These are phyloP conservation scores for Serilophus lunatus DNA, from an alignment of 2,113 vertebrate genomes.

Conservation along the genomic window DNA sequence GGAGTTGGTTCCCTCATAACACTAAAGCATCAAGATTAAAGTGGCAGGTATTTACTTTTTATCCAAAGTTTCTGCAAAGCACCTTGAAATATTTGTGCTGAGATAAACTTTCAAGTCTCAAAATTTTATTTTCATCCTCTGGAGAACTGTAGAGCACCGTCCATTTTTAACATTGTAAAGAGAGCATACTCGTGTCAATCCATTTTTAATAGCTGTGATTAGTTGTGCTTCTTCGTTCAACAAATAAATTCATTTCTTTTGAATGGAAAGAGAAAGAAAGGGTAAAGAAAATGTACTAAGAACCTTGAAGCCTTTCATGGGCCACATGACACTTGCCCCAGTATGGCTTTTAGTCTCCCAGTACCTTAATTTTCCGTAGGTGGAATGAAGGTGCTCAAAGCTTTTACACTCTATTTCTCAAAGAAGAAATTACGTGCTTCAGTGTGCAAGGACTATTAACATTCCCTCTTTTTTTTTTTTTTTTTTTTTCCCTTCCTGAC, in stretches of 20 bases:
- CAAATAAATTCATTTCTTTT: not conserved
- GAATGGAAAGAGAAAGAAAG: not conserved
- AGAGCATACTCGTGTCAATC: not conserved
- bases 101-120: not conserved
- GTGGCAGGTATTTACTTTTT: not conserved
- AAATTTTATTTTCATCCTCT: not conserved
- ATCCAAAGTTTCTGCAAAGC: not conserved
- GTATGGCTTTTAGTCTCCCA: not conserved
- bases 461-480: not conserved
- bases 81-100: conserved; percentile 1
- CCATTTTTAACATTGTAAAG: not conserved
- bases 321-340: not conserved
- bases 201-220: conserved; percentile 7
- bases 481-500: too few species aligned
- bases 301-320: not conserved
- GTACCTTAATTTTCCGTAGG: not conserved
- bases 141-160: not conserved
- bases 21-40: conserved; percentile 24
- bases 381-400: not conserved
- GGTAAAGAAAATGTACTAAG: not conserved
- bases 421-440: not conserved
- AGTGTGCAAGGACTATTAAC: not conserved
- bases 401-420: not conserved
- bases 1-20: not conserved
- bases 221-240: not conserved